Evolutionary conservation across 2,113 vertebrate species (phyloP).

Genomic region (Lutjanus erythropterus): DNA sequence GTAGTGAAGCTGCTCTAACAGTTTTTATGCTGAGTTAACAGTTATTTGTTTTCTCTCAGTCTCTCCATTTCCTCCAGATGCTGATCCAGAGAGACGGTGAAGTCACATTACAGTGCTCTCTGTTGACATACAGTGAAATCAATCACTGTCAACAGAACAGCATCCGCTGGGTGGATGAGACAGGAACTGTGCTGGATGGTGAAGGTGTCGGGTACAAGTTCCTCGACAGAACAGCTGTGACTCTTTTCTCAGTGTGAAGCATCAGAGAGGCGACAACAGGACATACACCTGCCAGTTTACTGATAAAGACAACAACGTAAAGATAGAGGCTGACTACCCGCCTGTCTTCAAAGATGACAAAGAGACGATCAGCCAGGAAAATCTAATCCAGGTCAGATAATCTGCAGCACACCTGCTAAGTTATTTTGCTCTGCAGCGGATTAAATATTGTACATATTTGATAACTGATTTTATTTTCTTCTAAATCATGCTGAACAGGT

Average conservation of each 20-base stretch:
- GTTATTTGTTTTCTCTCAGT: conserved; percentile 36
- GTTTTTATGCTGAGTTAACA: background rate
- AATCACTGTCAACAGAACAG: rapidly evolving
- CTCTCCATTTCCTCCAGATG: background rate
- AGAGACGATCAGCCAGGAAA: background rate
- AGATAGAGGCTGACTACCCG: conserved; percentile 24
- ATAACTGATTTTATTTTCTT: too few species aligned
- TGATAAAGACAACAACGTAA: rapidly evolving
- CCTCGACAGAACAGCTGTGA: background rate
- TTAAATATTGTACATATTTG: too few species aligned
- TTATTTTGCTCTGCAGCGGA: too few species aligned
- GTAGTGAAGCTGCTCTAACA: too few species aligned
- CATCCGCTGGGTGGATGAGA: conserved; percentile 27
- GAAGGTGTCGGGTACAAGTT: rapidly evolving
- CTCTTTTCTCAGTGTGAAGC: conserved; percentile 32
- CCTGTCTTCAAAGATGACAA: background rate
- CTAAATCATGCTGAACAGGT: too few species aligned
- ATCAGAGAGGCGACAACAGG: background rate
- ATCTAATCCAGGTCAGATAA: too few species aligned
- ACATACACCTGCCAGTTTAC: conserved; percentile 48
- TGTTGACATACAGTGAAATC: rapidly evolving
- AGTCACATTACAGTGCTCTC: conserved; percentile 22
- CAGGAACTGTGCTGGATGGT: background rate
- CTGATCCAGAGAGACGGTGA: background rate
- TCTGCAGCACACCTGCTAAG: too few species aligned